A percentile compares a stretch with the other conserved stretches of the same genome.
phyloP scores from a whole-genome alignment of 2,888 invertebrate species.

The Orthosia gracilis region DNA sequence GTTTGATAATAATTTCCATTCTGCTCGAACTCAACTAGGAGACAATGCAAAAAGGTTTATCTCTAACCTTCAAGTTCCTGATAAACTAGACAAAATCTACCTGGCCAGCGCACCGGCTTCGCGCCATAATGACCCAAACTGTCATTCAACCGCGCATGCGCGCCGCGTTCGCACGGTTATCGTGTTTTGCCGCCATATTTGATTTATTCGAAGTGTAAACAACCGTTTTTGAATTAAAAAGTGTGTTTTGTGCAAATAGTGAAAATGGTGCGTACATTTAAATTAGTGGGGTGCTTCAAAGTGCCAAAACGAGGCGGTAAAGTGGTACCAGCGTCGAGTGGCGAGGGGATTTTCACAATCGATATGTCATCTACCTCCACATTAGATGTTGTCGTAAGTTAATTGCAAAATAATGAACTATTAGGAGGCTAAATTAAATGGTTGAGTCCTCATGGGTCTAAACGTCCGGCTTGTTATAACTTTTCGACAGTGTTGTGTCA shows the following conservation, averaged over 20 bases:
- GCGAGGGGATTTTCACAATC: slow-evolving; percentile 84
- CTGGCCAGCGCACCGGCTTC: slow-evolving; percentile 74
- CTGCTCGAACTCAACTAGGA: slow-evolving; percentile 10
- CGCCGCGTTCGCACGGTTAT: slow-evolving; percentile 81
- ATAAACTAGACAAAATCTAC: slow-evolving; percentile 69
- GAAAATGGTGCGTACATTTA: slow-evolving; percentile 84
- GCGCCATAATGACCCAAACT: slow-evolving; percentile 82
- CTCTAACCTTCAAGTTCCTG: slow-evolving; percentile 43
- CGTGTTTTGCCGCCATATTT: slow-evolving; percentile 66
- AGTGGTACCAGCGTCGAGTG: slow-evolving; percentile 81
- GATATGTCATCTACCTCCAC: slow-evolving; percentile 85
- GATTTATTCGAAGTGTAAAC: slow-evolving; percentile 58
- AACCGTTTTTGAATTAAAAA: slow-evolving; percentile 64
- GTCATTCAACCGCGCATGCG: slow-evolving; percentile 82
- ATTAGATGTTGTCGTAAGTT: slow-evolving; percentile 85
- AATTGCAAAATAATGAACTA: slow-evolving; percentile 60
- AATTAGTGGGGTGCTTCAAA: slow-evolving; percentile 82
- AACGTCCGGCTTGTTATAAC: slow-evolving; percentile 28
- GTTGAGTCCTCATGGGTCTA: slow-evolving; percentile 7
- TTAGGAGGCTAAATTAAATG: slow-evolving; percentile 36
- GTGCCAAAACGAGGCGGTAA: slow-evolving; percentile 81
- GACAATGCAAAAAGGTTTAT: slow-evolving; percentile 59
- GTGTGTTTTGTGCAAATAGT: slow-evolving; percentile 60
- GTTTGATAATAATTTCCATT: slow-evolving; percentile 7
- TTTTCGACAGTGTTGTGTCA: slow-evolving; percentile 45